These are phyloP conservation scores for Grallaria varia DNA, from an alignment of 2,113 vertebrate species.

Conservation along the genomic window DNA sequence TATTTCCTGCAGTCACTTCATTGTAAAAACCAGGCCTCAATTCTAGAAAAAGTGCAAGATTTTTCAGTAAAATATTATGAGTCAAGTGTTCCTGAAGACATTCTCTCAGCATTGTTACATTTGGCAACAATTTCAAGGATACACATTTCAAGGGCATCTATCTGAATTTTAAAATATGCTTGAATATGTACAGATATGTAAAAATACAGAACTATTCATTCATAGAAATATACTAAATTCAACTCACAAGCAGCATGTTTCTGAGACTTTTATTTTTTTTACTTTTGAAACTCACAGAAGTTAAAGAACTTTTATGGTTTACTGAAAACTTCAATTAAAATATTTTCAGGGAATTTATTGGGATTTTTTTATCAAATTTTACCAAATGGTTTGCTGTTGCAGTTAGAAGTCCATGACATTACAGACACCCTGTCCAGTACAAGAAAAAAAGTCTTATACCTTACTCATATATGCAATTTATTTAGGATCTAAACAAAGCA, in stretches of 20 bases:
- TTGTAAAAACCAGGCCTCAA: neutral
- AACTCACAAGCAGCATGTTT: neutral
- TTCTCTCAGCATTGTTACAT: neutral
- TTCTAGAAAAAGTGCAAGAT: neutral
- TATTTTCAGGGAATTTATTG: neutral
- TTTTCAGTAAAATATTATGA: neutral
- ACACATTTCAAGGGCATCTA: neutral
- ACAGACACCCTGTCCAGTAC: neutral
- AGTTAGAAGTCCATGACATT: neutral
- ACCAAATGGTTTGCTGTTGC: neutral
- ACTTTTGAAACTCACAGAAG: neutral
- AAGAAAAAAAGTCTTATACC: neutral
- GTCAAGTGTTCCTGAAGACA: neutral
- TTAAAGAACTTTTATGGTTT: neutral
- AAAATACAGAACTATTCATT: neutral
- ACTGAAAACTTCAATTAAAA: neutral
- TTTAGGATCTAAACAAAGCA: neutral
- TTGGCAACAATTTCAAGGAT: neutral
- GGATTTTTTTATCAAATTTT: neutral
- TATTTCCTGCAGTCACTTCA: neutral
- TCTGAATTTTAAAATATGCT: neutral
- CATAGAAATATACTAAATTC: neutral
- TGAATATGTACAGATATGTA: neutral
- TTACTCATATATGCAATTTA: neutral
- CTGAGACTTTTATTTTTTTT: neutral